Evolutionary conservation across 92 coral and sea anemone genomes (phyloP), one percentile per base, ranked within the genome.

Genomic region (Bergia puertoricense): DNA sequence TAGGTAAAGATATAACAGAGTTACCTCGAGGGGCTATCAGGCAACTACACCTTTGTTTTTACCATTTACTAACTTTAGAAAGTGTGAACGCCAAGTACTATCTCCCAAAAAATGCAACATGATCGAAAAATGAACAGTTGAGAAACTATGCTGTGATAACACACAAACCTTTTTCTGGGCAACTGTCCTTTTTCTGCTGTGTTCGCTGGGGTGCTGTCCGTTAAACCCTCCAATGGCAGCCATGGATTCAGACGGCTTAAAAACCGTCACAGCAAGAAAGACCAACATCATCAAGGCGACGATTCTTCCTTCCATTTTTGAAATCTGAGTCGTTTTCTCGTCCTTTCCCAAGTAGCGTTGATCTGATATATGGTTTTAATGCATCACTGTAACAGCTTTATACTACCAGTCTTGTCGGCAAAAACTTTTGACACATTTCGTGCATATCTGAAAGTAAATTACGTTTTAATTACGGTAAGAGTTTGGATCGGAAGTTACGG

Each of bases 401-500:
- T 84, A 84, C 40, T 46, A 56, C 44, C 39, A 4, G 50, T 57
- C 2, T 40, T 72, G 87, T 84, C 78, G 87, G 87, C 77, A 69
- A 73, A 44, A 46, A 48, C 23, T 43, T 22, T 44, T 71, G 79
- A 84, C 77, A 71, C 66, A 54, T 69, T 74, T 84, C 68, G 18
- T 83, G 40, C 56, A 50, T 38, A 39, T 71, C 43, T 84, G 76
- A 20, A 69, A 73, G 45, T 69, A 84, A 72, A 84, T 84, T 72
- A 79, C 65, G 46, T 73, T 84, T 23, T 84, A 84, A 84, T 84
- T 84, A 84, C 78, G 41, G 66, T 84, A 69, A 71, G 44, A 84
- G 66, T n/a, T 84, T 79, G 79, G 87, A 84, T 84, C 87, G 79
- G 87, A 84, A 84, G 87, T 40, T 46, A 8, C n/a, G 10, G 62